Conservation (phyloP, 2,888 invertebrate species). For the Platycheirus albimanus region DNA sequence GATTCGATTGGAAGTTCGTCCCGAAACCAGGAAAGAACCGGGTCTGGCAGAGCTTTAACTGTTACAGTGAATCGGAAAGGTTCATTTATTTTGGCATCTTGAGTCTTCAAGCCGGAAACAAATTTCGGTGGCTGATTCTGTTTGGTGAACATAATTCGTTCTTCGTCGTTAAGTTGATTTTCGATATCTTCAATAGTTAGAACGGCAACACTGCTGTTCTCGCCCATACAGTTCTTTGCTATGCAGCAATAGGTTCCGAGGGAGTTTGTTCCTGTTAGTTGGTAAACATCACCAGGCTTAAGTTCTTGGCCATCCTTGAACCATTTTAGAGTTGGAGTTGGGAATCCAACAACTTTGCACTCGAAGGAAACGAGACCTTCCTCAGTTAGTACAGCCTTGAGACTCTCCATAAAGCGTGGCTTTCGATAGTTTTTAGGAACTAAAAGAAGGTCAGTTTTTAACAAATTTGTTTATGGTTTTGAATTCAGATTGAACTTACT, state of each 20-base stretch:
- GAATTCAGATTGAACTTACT: conserved; percentile 84
- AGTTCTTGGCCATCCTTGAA: conserved; percentile 96
- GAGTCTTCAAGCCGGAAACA: conserved; percentile 90
- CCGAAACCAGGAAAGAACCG: conserved; percentile 93
- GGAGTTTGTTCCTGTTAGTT: conserved; percentile 94
- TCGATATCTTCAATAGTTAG: conserved; percentile 95
- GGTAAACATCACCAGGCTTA: conserved; percentile 96
- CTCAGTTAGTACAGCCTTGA: conserved; percentile 94
- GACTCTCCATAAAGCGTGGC: conserved; percentile 94
- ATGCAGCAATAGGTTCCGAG: conserved; percentile 95
- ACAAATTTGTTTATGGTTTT: conserved; percentile 16
- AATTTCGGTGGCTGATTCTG: conserved; percentile 93
- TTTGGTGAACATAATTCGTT: conserved; percentile 85
- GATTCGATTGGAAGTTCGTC: conserved; percentile 91
- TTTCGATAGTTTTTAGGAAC: conserved; percentile 95
- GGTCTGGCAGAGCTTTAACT: conserved; percentile 92
- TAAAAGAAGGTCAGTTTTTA: conserved; percentile 80
- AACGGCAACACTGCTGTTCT: conserved; percentile 92
- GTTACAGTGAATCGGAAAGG: conserved; percentile 91
- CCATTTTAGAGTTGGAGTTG: conserved; percentile 93
- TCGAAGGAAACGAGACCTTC: conserved; percentile 96
- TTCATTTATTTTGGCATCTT: conserved; percentile 92
- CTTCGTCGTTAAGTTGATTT: conserved; percentile 93
- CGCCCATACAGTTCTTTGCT: conserved; percentile 95
- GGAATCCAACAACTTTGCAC: conserved; percentile 96